Conservation (phyloP, 2,797 vertebrate species). For the Carapus acus region DNA sequence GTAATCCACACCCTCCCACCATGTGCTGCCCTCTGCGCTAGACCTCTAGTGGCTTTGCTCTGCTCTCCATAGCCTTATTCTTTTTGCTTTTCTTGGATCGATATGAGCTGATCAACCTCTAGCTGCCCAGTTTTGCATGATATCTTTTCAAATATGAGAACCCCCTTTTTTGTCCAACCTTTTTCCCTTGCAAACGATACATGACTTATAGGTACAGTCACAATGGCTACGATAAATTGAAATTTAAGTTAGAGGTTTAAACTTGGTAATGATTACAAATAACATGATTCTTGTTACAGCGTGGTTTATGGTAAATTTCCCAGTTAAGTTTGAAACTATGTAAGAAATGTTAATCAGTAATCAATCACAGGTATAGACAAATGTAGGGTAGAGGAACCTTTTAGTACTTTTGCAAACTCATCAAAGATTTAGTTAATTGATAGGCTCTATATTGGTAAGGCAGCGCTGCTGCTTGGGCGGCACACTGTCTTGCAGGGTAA, state of each 20-base stretch:
- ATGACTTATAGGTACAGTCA: slow-evolving; percentile 32
- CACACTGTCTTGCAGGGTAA: slow-evolving; percentile 35
- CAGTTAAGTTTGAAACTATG: slow-evolving; percentile 26
- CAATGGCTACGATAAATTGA: slow-evolving; percentile 18
- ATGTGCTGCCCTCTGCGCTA: slow-evolving; percentile 60
- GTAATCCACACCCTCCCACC: slow-evolving; percentile 81
- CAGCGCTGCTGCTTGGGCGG: slow-evolving; percentile 49
- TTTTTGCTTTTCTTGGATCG: slow-evolving; percentile 49
- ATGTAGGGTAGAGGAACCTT: slow-evolving; percentile 29
- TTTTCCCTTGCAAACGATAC: slow-evolving; percentile 40
- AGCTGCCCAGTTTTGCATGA: slow-evolving; percentile 65
- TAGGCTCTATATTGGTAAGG: slow-evolving; percentile 12
- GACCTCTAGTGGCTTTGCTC: slow-evolving; percentile 49
- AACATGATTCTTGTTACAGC: slow-evolving; percentile 7
- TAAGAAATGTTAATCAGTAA: slow-evolving; percentile 16
- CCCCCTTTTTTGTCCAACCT: slow-evolving; percentile 43
- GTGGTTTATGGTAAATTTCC: slow-evolving; percentile 22
- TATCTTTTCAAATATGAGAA: slow-evolving; percentile 48
- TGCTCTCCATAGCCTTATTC: slow-evolving; percentile 57
- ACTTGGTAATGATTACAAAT: slow-evolving; percentile 4
- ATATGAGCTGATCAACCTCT: slow-evolving; percentile 43
- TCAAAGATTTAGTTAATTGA: slow-evolving; percentile 33
- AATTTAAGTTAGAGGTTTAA: slow-evolving; percentile 17
- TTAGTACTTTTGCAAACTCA: slow-evolving; percentile 24
- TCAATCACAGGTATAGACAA: slow-evolving; percentile 2